Conservation (phyloP, 2,113 vertebrate species). For the Corapipo altera region DNA sequence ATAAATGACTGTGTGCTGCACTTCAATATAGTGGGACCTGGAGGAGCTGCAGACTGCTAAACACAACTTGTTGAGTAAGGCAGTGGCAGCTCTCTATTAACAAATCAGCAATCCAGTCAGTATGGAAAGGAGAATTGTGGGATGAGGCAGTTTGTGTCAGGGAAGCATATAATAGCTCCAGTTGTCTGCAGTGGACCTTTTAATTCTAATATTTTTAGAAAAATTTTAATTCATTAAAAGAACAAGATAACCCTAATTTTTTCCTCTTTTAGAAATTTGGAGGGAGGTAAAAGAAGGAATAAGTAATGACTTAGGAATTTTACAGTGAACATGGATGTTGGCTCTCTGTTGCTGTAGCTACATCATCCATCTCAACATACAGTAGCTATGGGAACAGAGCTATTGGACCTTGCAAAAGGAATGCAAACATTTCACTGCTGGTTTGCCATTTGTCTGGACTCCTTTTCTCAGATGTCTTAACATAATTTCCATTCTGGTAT, state of each 20-base stretch:
- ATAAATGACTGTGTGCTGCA: background rate
- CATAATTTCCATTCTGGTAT: slow-evolving; percentile 3
- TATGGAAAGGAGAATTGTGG: background rate
- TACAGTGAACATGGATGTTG: slow-evolving; percentile 22
- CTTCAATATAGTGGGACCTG: background rate
- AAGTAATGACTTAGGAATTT: slow-evolving; percentile 20
- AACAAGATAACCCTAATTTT: background rate
- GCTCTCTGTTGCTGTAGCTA: slow-evolving; percentile 34
- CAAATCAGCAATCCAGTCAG: background rate
- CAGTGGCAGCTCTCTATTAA: background rate
- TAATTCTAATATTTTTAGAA: background rate
- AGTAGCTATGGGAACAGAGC: slow-evolving; percentile 63
- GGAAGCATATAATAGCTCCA: background rate
- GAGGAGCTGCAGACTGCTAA: background rate
- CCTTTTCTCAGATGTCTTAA: slow-evolving; percentile 25
- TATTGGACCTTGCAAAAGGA: slow-evolving; percentile 24
- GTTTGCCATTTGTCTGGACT: slow-evolving; percentile 14
- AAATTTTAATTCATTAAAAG: background rate
- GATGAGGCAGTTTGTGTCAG: background rate
- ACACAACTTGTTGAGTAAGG: background rate
- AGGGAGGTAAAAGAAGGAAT: background rate
- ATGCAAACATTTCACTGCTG: slow-evolving; percentile 42
- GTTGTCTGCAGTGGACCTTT: background rate
- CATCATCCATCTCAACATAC: slow-evolving; percentile 33
- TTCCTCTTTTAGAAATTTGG: background rate